Conservation (phyloP, 2,888 invertebrate species). For the Platerodrilus igneus region DNA sequence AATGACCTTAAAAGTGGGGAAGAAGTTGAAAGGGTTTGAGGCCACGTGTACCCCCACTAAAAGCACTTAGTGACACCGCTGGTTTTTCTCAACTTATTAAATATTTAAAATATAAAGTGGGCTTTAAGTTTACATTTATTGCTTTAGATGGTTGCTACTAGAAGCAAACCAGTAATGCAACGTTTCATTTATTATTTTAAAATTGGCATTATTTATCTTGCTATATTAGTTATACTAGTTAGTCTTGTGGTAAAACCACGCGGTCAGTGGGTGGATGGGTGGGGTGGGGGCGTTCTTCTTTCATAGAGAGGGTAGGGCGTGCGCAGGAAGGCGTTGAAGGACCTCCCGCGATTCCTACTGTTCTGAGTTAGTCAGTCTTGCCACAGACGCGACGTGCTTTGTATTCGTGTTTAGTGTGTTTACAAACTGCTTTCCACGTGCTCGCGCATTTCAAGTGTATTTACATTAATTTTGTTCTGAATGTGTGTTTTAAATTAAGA, state of each 20-base stretch:
- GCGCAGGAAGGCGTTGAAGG: conserved; percentile 45
- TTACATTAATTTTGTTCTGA: conserved; percentile 26
- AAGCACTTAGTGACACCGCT: too few relatives aligned
- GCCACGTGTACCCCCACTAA: too few relatives aligned
- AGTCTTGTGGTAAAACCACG: conserved; percentile 44
- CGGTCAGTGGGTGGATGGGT: conserved; percentile 45
- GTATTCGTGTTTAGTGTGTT: conserved; percentile 26
- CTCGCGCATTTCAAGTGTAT: conserved; percentile 32
- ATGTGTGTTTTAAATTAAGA: conserved; percentile 36
- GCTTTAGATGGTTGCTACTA: neutral
- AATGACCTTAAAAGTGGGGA: too few relatives aligned
- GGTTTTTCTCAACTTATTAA: too few relatives aligned
- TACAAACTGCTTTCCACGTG: conserved; percentile 34
- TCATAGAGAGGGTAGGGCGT: conserved; percentile 44
- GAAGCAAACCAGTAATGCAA: neutral
- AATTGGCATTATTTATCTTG: conserved; percentile 38
- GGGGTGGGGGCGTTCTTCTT: conserved; percentile 44
- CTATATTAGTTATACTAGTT: conserved; percentile 44
- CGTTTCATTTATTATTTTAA: conserved; percentile 13
- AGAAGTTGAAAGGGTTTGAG: too few relatives aligned
- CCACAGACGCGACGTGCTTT: conserved; percentile 33
- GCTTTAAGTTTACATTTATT: too few relatives aligned
- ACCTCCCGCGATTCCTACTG: conserved; percentile 40
- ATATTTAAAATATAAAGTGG: too few relatives aligned
- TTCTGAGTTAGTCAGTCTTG: conserved; percentile 35